phyloP scores from a whole-genome alignment of 2,797 vertebrate species.

The Brotula barbata region DNA sequence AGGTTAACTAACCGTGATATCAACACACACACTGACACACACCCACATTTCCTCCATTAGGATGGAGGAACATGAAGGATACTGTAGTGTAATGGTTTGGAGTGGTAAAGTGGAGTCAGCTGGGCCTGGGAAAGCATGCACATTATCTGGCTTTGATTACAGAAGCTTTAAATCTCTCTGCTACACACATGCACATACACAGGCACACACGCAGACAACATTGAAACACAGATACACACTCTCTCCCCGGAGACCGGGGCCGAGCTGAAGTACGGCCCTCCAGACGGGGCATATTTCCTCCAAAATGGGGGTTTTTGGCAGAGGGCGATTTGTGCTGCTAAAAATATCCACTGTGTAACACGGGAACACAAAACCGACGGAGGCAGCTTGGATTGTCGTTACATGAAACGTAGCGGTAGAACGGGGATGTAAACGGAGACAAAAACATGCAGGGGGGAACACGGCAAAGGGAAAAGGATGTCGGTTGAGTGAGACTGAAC shows the following conservation, averaged over 20 bases:
- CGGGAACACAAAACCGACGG: conserved; percentile 24
- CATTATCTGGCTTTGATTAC: conserved; percentile 67
- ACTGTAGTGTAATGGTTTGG: conserved; percentile 43
- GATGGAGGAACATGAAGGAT: conserved; percentile 20
- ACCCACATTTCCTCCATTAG: not conserved
- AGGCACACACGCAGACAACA: conserved; percentile 10
- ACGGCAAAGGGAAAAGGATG: not conserved
- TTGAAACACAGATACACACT: conserved; percentile 44
- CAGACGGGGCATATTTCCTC: conserved; percentile 54
- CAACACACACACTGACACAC: conserved; percentile 3
- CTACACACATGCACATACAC: conserved; percentile 26
- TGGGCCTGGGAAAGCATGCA: conserved; percentile 70
- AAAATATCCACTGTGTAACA: conserved; percentile 48
- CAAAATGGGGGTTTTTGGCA: conserved; percentile 43
- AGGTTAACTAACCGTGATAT: too few species aligned
- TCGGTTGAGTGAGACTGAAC: too few species aligned
- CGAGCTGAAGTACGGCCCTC: conserved; percentile 44
- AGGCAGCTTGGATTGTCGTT: conserved; percentile 20
- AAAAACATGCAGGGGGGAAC: not conserved
- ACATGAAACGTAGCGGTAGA: conserved; percentile 20
- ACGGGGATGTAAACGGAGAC: not conserved
- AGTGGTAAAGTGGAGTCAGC: conserved; percentile 60
- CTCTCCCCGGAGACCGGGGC: conserved; percentile 38
- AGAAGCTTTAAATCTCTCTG: conserved; percentile 59
- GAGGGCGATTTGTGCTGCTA: conserved; percentile 52